These are phyloP conservation scores for Cremastobaeus sp. DNA, from an alignment of 2,888 invertebrate species.

Conservation along the genomic window DNA sequence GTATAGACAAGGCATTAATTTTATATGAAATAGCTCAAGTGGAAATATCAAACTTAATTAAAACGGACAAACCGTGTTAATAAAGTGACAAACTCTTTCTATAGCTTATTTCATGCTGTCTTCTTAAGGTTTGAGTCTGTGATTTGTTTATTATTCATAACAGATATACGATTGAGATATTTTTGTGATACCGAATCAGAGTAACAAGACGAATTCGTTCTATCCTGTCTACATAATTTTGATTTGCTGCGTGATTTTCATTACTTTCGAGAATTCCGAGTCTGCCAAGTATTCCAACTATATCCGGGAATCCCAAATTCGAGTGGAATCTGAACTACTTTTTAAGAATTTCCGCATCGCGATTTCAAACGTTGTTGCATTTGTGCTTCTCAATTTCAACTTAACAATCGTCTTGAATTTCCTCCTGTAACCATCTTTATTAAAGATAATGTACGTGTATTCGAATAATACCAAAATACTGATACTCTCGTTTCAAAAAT, in stretches of 20 bases:
- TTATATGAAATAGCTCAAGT: too few species aligned
- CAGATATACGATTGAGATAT: too few species aligned
- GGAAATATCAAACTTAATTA: neutral
- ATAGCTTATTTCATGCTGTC: too few species aligned
- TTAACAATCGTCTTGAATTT: constrained; percentile 29
- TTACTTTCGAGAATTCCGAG: constrained; percentile 38
- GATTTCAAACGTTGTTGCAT: constrained; percentile 35
- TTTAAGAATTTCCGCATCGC: constrained; percentile 37
- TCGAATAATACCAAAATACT: too few species aligned
- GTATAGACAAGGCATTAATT: too few species aligned
- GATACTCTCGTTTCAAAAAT: too few species aligned
- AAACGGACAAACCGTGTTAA: too few species aligned
- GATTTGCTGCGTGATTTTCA: constrained; percentile 38
- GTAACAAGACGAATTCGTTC: constrained; percentile 5
- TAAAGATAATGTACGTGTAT: constrained; percentile 1
- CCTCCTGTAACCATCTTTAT: constrained; percentile 11
- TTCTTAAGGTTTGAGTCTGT: too few species aligned
- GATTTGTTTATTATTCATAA: too few species aligned
- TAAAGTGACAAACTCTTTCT: too few species aligned
- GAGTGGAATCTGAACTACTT: constrained; percentile 46
- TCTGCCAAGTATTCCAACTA: constrained; percentile 44
- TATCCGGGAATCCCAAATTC: constrained; percentile 40
- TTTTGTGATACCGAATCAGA: neutral
- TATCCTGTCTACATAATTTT: constrained; percentile 17
- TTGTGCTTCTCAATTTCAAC: constrained; percentile 37